Evolutionary conservation across 1,140 invertebrate genomes (phyloP), one percentile per base, ranked within the genome.

Genomic region (Pseudomyrmex sp.): DNA sequence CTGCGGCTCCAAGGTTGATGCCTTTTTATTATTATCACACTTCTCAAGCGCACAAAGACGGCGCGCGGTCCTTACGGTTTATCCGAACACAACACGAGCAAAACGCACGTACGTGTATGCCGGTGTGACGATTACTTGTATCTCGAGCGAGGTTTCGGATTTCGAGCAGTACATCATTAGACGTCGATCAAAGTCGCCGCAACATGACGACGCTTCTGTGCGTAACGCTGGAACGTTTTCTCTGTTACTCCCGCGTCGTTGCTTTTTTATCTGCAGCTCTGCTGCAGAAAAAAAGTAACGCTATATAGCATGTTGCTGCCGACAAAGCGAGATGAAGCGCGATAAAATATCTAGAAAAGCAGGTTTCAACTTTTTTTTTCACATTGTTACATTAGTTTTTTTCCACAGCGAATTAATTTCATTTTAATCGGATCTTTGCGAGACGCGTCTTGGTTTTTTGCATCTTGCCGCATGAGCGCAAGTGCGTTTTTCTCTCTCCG

Each of bases 21-120:
- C 1, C 20, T 76, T 83, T 58, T 86, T 65, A 50, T 46, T 52
- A 48, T n/a, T 23, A 86, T 85, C 82, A 87, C 26, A 18, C 18
- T 18, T 18, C 3, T 26, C 26, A 26, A 26, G 52, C 54, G 66
- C n/a, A 56, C 5, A 2, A 15, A 9, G 13, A 23, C 12, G 26
- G 7, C 59, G 18, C 54, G 18, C 44, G 18, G 5, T 23, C 35
- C 35, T 54, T 46, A 46, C 12, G 9, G 12, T 54, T 66, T 5
- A 9, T 26, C 35, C 35, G 35, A 35, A 35, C 35, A 35, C 4
- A 7, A 35, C 35, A 5, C 35, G 26, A 2, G 3, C 2, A 26
- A 4, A 26, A 26, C 26, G 26, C 26, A 26, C 26, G 3, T 26
- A 3, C 0, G 35, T 7, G 35, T 35, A 7, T 3, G 7, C 0